Conservation (phyloP, 35 echinoderm and acorn worm species). For the Eucidaris tribuloides region DNA sequence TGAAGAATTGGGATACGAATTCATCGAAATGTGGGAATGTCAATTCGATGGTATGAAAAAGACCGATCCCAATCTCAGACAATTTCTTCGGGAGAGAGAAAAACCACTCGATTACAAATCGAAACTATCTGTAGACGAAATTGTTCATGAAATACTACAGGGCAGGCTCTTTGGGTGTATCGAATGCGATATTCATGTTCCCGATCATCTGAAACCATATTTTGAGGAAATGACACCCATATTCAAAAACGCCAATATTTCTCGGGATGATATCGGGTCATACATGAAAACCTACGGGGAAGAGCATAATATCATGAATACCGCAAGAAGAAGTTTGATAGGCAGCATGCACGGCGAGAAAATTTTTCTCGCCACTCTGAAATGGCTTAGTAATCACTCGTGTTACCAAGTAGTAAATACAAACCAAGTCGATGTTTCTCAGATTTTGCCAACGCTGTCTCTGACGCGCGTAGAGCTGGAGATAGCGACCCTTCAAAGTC, state of each 20-base stretch:
- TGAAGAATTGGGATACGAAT: background rate
- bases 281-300: slow-evolving; percentile 10
- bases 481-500: background rate
- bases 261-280: background rate
- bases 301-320: slow-evolving; percentile 24
- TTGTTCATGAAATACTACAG: background rate
- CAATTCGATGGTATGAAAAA: slow-evolving; percentile 9
- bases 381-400: too few species aligned
- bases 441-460: slow-evolving; percentile 7
- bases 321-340: slow-evolving; percentile 10
- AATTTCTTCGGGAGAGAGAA: background rate
- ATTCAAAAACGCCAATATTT: slow-evolving; percentile 18
- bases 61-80: background rate
- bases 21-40: slow-evolving; percentile 38
- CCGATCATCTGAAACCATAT: background rate
- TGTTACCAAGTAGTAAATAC: too few species aligned
- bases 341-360: slow-evolving; percentile 37
- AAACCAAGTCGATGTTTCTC: background rate
- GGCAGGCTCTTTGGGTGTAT: slow-evolving; percentile 5
- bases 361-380: slow-evolving; percentile 20
- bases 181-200: slow-evolving; percentile 46
- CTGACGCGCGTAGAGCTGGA: background rate
- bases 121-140: background rate
- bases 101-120: background rate
- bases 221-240: slow-evolving; percentile 33